These are phyloP conservation scores for Bujurquina vittata DNA, from an alignment of 2,113 vertebrate genomes.

Conservation along the genomic window DNA sequence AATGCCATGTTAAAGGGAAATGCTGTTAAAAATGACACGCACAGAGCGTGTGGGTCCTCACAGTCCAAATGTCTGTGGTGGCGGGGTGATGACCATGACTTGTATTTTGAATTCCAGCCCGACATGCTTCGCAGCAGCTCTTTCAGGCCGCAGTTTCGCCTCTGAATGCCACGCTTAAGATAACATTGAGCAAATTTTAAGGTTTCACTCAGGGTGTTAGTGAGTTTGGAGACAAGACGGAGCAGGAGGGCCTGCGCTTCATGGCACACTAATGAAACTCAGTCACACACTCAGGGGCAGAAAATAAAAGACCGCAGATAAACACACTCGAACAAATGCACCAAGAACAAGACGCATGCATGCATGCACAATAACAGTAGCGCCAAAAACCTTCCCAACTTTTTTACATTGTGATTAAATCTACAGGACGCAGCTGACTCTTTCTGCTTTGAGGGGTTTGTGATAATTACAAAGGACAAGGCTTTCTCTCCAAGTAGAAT, in stretches of 20 bases:
- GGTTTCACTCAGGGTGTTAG: constrained; percentile 47
- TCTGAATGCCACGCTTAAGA: constrained; percentile 62
- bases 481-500: not conserved
- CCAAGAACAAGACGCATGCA: not conserved
- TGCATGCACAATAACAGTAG: not conserved
- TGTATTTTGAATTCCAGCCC: constrained; percentile 75
- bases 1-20: constrained; percentile 16
- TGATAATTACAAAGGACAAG: constrained; percentile 17
- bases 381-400: not conserved
- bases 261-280: constrained; percentile 41
- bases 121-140: constrained; percentile 56
- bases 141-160: constrained; percentile 64
- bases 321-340: not conserved
- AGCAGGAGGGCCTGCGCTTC: constrained; percentile 62
- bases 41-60: not conserved
- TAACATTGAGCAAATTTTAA: constrained; percentile 56
- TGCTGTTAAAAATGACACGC: constrained; percentile 29
- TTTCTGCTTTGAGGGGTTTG: constrained; percentile 16
- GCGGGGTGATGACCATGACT: constrained; percentile 61
- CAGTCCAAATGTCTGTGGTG: constrained; percentile 24
- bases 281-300: constrained; percentile 21
- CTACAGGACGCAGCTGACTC: not conserved
- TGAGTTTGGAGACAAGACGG: constrained; percentile 55
- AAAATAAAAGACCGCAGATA: constrained; percentile 1
- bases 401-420: not conserved